A percentile compares a stretch with the other conserved stretches of the same genome.
These are phyloP conservation scores for Ellobius talpinus DNA, from an alignment of 2,113 vertebrate genomes.

Conservation along the genomic window DNA sequence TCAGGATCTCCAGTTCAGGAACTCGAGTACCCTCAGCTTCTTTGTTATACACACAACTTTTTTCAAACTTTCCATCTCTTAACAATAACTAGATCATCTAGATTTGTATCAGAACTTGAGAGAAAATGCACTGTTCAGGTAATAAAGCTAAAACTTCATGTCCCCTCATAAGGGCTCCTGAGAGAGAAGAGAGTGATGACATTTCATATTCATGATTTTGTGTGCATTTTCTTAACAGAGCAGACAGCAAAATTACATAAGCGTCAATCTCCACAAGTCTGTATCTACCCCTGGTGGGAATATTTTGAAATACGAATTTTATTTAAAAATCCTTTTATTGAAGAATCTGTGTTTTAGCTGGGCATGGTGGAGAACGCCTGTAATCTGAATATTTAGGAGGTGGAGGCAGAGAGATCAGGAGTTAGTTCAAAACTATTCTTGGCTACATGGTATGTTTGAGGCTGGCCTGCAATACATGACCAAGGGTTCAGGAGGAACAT, in stretches of 20 bases:
- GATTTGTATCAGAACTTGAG: neutral
- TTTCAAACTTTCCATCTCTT: neutral
- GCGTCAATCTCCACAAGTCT: neutral
- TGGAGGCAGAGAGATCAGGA: neutral
- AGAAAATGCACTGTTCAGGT: neutral
- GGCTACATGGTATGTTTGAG: neutral
- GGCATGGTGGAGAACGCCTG: neutral
- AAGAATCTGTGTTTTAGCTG: neutral
- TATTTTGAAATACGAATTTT: constrained; percentile 3
- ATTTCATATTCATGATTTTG: constrained; percentile 29
- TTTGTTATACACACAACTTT: neutral
- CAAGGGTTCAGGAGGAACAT: neutral
- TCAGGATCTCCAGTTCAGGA: neutral
- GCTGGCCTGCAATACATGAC: neutral
- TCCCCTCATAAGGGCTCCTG: neutral
- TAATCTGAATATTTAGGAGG: neutral
- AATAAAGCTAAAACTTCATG: constrained; percentile 32
- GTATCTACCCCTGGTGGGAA: neutral
- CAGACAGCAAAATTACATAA: neutral
- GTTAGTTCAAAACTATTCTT: neutral
- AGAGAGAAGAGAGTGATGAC: neutral
- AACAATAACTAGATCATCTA: neutral
- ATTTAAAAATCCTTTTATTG: neutral
- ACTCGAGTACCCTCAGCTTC: neutral
- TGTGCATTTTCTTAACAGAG: neutral